Evolutionary conservation across 1,140 invertebrate species (phyloP).

Genomic region (Campoletis sonorensis): DNA sequence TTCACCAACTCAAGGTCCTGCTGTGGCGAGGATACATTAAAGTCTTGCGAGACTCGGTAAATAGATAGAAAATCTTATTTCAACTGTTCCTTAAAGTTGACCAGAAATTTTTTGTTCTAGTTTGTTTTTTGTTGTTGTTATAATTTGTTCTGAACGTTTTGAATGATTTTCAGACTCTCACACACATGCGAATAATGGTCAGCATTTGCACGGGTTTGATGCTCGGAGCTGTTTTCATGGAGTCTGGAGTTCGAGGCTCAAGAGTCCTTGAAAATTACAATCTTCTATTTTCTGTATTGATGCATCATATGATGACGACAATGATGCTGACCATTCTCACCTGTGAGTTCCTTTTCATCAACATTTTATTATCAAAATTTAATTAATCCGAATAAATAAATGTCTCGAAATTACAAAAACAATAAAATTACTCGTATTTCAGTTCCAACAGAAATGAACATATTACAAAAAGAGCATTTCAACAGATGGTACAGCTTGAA

Average conservation of each 20-base stretch:
- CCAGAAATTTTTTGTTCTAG: no score
- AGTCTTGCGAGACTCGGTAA: constrained; percentile 83
- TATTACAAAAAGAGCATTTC: constrained; percentile 94
- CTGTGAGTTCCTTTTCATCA: constrained; percentile 79
- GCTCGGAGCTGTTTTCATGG: constrained; percentile 84
- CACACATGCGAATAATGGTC: constrained; percentile 87
- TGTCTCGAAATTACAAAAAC: neutral
- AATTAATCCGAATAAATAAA: constrained; percentile 26
- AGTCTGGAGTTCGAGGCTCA: constrained; percentile 83
- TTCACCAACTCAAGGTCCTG: constrained; percentile 84
- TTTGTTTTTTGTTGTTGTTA: constrained; percentile 32
- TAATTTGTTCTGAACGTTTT: constrained; percentile 7
- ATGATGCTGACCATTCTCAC: constrained; percentile 92
- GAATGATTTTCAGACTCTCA: constrained; percentile 85
- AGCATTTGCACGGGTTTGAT: constrained; percentile 85
- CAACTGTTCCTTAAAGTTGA: neutral
- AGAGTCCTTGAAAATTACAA: constrained; percentile 89
- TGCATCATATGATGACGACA: constrained; percentile 90
- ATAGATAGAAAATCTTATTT: constrained; percentile 49
- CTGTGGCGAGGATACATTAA: constrained; percentile 84
- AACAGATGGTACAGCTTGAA: constrained; percentile 98
- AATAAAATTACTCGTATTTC: constrained; percentile 61
- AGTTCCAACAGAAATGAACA: constrained; percentile 95
- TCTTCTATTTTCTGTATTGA: constrained; percentile 87
- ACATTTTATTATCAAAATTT: neutral